These are phyloP conservation scores for Rhea americana DNA, from an alignment of 2,113 vertebrate genomes.

Conservation along the genomic window DNA sequence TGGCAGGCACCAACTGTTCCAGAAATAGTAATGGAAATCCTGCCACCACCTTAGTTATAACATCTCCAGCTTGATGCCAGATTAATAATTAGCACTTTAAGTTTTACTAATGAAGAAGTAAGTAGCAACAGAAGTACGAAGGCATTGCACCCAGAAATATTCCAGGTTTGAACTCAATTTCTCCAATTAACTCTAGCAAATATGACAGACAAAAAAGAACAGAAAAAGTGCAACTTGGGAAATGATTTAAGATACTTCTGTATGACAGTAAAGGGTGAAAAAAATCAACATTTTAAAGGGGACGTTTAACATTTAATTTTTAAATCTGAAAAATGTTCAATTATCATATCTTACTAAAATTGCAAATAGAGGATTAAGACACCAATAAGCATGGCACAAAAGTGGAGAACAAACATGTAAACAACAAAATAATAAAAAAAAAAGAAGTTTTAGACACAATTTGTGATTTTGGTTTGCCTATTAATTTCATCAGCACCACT, in stretches of 20 bases:
- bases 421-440: not conserved
- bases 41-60: conserved; percentile 32
- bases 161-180: not conserved
- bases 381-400: not conserved
- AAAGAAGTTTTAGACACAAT: not conserved
- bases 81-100: not conserved
- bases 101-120: not conserved
- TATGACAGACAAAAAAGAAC: not conserved
- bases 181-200: not conserved
- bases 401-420: not conserved
- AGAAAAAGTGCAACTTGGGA: not conserved
- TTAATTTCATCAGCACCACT: not conserved
- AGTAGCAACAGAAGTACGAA: not conserved
- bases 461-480: not conserved
- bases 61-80: conserved; percentile 11
- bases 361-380: not conserved
- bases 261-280: not conserved
- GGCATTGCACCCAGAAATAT: not conserved
- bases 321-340: not conserved
- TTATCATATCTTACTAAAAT: not conserved
- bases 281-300: not conserved
- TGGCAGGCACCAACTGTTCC: not conserved
- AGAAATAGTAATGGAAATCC: conserved; percentile 32
- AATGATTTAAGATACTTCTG: not conserved
- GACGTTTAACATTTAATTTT: not conserved